These are phyloP conservation scores for Drosophila triauraria DNA, from an alignment of 1,140 invertebrate species.

Conservation along the genomic window DNA sequence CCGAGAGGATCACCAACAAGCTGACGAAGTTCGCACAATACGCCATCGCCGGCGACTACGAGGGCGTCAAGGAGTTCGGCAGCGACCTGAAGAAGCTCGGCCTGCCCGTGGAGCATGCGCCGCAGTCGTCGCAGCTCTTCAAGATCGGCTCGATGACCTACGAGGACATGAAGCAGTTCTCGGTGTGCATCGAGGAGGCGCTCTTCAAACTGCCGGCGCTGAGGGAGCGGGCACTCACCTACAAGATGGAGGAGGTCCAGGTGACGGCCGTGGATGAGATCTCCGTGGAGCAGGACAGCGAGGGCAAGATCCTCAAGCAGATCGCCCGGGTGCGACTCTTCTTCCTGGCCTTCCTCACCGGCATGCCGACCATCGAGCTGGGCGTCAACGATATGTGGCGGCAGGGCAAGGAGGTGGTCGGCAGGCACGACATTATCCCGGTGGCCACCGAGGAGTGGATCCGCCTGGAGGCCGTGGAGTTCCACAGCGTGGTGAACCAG, in stretches of 20 bases:
- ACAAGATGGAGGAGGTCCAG: slow-evolving; percentile 99
- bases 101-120: slow-evolving; percentile 98
- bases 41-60: slow-evolving; percentile 96
- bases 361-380: slow-evolving; percentile 98
- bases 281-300: slow-evolving; percentile 95
- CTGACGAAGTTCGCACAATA: slow-evolving; percentile 97
- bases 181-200: slow-evolving; percentile 94
- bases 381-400: slow-evolving; percentile 98
- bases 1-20: slow-evolving; percentile 95
- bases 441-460: slow-evolving; percentile 99
- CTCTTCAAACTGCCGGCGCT: slow-evolving; percentile 93
- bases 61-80: slow-evolving; percentile 96
- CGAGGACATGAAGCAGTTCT: slow-evolving; percentile 96
- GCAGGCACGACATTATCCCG: slow-evolving; percentile 99
- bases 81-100: slow-evolving; percentile 96
- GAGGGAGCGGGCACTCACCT: slow-evolving; percentile 95
- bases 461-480: slow-evolving; percentile 96
- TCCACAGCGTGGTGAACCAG: slow-evolving; percentile 96
- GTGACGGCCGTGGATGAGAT: slow-evolving; percentile 98
- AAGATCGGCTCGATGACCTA: slow-evolving; percentile 96
- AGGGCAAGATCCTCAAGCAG: slow-evolving; percentile 94
- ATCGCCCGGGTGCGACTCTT: slow-evolving; percentile 97
- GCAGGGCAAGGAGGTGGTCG: slow-evolving; percentile 99
- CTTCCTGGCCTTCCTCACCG: slow-evolving; percentile 96
- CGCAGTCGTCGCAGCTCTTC: slow-evolving; percentile 97